Percentiles rank a stretch among this genome's conserved stretches.
Conservation (phyloP, 2,888 invertebrate species). For the Geophilus truncorum region DNA sequence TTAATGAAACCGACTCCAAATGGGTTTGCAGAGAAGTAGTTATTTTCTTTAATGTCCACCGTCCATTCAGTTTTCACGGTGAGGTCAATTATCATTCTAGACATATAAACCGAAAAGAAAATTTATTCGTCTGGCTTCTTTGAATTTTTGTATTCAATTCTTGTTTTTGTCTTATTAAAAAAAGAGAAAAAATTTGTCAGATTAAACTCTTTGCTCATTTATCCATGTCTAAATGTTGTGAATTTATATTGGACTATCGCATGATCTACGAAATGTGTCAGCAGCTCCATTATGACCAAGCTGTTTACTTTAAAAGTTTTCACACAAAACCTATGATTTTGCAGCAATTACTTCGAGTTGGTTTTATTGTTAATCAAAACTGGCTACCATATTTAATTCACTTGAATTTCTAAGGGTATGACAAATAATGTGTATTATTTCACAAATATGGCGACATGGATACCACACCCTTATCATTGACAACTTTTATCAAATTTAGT, state of each 20-base stretch:
- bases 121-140: neutral
- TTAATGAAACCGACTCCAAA: neutral
- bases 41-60: neutral
- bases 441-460: neutral
- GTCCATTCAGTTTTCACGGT: neutral
- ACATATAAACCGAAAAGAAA: neutral
- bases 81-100: neutral
- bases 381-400: neutral
- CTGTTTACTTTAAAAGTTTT: neutral
- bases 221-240: neutral
- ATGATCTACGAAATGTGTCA: neutral
- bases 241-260: neutral
- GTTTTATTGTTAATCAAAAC: neutral
- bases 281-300: neutral
- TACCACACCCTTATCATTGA: neutral
- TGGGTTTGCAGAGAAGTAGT: neutral
- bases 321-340: neutral
- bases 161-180: neutral
- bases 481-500: neutral
- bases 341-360: neutral
- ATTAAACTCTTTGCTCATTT: neutral
- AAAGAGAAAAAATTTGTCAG: neutral
- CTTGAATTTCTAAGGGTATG: neutral
- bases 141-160: neutral
- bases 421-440: neutral